These are phyloP conservation scores for Lasius platythorax DNA, from an alignment of 2,888 invertebrate genomes.

Conservation along the genomic window DNA sequence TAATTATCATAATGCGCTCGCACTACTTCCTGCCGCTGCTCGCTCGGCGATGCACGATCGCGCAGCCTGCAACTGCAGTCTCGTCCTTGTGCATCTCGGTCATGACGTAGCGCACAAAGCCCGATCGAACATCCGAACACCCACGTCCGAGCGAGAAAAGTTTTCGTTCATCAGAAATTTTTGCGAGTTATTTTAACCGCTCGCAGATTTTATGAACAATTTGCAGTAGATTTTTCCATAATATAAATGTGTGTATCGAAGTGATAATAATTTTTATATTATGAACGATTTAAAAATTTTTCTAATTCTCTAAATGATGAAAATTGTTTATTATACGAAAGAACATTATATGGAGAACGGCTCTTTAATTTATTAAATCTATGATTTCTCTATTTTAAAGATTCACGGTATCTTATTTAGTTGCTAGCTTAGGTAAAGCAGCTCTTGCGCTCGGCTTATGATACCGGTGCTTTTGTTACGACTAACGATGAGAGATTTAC, in stretches of 20 bases:
- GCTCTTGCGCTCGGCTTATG: neutral
- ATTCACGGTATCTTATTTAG: neutral
- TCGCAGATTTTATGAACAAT: neutral
- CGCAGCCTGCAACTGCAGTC: conserved; percentile 46
- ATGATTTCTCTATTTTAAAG: neutral
- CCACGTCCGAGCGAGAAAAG: conserved; percentile 53
- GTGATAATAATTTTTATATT: neutral
- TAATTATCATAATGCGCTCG: conserved; percentile 67
- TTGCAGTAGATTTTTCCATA: neutral
- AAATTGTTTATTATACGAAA: neutral
- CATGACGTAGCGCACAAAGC: conserved; percentile 51
- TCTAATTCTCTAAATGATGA: neutral
- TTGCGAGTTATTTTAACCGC: neutral
- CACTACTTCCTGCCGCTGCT: conserved; percentile 50
- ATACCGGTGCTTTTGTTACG: neutral
- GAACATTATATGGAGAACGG: neutral
- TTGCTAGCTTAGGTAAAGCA: neutral
- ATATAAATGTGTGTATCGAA: neutral
- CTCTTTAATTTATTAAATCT: conserved; percentile 8
- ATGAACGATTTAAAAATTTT: neutral
- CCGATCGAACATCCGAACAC: conserved; percentile 64
- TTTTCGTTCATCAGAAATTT: conserved; percentile 44
- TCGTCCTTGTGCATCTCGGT: conserved; percentile 69
- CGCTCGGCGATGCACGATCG: conserved; percentile 36
- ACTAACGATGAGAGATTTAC: neutral